Percentiles rank a stretch among this genome's conserved stretches.
These are phyloP conservation scores for Hexactinellida sp. DNA, from an alignment of 37 sponge, comb jelly and placozoan genomes.

Conservation along the genomic window DNA sequence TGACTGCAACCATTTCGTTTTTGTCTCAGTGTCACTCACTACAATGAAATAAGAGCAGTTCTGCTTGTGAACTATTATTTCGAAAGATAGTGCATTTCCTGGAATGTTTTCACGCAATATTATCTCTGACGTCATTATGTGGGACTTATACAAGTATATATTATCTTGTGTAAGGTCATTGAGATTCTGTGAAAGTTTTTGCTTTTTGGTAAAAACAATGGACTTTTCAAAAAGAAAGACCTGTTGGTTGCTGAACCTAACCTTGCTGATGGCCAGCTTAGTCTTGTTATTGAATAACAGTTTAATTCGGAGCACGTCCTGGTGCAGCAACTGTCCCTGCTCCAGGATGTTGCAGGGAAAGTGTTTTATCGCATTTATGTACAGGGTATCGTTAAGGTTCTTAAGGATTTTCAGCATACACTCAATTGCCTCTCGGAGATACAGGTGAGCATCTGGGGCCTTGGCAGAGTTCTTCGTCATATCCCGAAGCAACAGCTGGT, in stretches of 20 bases:
- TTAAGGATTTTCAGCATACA: background rate
- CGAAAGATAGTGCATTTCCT: background rate
- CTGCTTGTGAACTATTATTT: background rate
- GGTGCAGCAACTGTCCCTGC: background rate
- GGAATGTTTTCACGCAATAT: background rate
- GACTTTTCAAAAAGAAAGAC: slow-evolving; percentile 13
- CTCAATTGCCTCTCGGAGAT: background rate
- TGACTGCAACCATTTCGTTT: slow-evolving; percentile 4
- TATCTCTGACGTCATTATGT: background rate
- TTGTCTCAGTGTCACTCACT: background rate
- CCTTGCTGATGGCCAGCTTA: background rate
- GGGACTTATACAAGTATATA: background rate
- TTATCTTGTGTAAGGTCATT: slow-evolving; percentile 6
- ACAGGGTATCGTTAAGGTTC: background rate
- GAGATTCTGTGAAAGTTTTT: background rate
- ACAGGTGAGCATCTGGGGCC: background rate
- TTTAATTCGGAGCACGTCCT: background rate
- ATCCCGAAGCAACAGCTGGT: background rate
- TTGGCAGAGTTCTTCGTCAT: background rate
- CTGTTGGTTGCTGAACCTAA: background rate
- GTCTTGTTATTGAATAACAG: background rate
- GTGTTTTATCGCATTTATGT: slow-evolving; percentile 9
- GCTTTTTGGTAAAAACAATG: background rate
- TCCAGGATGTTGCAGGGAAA: background rate
- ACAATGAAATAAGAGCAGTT: background rate